A percentile compares a stretch with the other conserved stretches of the same genome.
Evolutionary conservation across 1,140 invertebrate genomes (phyloP).

Genomic region (Euura saliciscinereae): DNA sequence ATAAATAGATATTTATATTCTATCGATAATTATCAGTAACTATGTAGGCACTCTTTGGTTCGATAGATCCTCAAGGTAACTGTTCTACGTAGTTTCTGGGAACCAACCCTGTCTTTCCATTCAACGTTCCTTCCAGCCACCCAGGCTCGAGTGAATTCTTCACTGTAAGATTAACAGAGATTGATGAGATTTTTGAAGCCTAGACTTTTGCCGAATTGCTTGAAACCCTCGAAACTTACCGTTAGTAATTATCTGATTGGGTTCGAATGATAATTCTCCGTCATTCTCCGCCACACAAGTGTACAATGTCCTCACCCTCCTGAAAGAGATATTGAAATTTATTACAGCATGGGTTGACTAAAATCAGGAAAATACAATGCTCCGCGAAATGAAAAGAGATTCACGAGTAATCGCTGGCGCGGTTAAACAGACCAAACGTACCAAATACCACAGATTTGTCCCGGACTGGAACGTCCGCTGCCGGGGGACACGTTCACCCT

Average conservation of each 20-base stretch:
- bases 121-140: conserved; percentile 94
- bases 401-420: background rate
- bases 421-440: conserved; percentile 2
- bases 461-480: conserved; percentile 50
- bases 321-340: conserved; percentile 45
- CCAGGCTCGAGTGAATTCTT: conserved; percentile 90
- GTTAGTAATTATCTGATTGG: conserved; percentile 97
- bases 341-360: background rate
- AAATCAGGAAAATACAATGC: too few relatives aligned
- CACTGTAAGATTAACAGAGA: conserved; percentile 65
- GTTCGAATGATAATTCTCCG: conserved; percentile 96
- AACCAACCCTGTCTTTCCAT: conserved; percentile 92
- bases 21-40: background rate
- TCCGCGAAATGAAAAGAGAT: conserved; percentile 6
- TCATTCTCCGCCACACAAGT: conserved; percentile 95
- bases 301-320: conserved; percentile 90
- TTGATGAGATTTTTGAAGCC: conserved; percentile 7
- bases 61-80: conserved; percentile 63
- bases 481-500: conserved; percentile 48
- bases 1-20: conserved; percentile 13
- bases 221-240: conserved; percentile 67
- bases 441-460: conserved; percentile 48
- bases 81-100: conserved; percentile 97
- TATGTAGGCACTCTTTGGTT: conserved; percentile 41
- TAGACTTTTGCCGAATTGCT: background rate